These are phyloP conservation scores for Scrobipalpa costella DNA, from an alignment of 2,888 invertebrate species.

Conservation along the genomic window DNA sequence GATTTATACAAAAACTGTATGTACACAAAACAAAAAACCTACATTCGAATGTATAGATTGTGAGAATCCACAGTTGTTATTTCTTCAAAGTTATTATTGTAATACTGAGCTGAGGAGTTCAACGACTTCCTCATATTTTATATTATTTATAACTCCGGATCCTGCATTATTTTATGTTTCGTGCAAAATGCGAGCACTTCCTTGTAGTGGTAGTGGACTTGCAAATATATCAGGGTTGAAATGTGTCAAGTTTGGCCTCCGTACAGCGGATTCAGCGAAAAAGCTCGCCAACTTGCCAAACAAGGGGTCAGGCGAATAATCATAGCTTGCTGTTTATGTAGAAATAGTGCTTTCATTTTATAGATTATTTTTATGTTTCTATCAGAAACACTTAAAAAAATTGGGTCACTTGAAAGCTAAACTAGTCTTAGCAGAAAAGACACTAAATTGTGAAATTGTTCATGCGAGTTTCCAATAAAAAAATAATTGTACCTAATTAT, in stretches of 20 bases:
- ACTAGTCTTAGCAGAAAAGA: too few relatives aligned
- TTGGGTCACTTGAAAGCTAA: too few relatives aligned
- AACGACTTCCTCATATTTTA: background rate
- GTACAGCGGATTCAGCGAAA: slow-evolving; percentile 8
- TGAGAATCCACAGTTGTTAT: slow-evolving; percentile 1
- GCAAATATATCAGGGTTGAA: slow-evolving; percentile 22
- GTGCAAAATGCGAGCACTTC: slow-evolving; percentile 12
- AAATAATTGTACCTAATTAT: too few relatives aligned
- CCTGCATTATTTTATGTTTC: background rate
- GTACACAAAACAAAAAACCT: too few relatives aligned
- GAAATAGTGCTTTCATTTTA: too few relatives aligned
- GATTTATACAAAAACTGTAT: too few relatives aligned
- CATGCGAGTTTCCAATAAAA: too few relatives aligned
- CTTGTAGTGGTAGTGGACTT: slow-evolving; percentile 12
- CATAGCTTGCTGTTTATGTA: background rate
- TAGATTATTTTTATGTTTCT: too few relatives aligned
- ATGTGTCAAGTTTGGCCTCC: slow-evolving; percentile 25
- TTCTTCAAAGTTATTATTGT: background rate
- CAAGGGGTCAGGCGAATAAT: slow-evolving; percentile 13
- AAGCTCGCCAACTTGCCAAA: slow-evolving; percentile 10
- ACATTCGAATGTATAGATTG: too few relatives aligned
- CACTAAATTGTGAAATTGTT: too few relatives aligned
- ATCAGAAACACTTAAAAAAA: too few relatives aligned
- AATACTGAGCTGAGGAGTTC: background rate
- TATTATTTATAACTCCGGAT: background rate